A percentile compares a stretch with the other conserved stretches of the same genome.
Conservation (phyloP, 2,888 invertebrate species). For the Folsomia candida region DNA sequence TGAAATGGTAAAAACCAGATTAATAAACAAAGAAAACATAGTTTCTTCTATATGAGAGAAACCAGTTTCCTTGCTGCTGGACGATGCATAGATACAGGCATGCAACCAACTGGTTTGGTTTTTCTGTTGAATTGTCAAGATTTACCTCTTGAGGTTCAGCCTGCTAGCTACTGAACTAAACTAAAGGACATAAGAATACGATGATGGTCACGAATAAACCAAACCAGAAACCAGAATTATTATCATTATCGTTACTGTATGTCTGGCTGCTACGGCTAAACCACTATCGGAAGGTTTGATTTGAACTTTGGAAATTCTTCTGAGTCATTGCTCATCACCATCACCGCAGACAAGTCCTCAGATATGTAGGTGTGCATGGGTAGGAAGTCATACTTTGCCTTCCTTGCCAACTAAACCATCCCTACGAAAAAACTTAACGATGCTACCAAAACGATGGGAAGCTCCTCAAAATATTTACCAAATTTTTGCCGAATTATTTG, state of each 20-base stretch:
- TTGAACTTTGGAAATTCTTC: neutral
- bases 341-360: too few relatives aligned
- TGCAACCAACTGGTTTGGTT: neutral
- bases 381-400: too few relatives aligned
- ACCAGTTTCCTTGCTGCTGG: neutral
- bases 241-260: neutral
- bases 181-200: neutral
- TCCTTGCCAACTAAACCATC: too few relatives aligned
- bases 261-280: neutral
- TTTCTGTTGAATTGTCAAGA: neutral
- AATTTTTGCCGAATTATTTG: too few relatives aligned
- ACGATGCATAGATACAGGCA: neutral
- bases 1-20: neutral
- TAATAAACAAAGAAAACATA: neutral
- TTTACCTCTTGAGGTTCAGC: neutral
- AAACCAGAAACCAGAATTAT: neutral
- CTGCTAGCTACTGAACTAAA: neutral
- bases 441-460: too few relatives aligned
- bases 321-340: neutral
- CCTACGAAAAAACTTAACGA: too few relatives aligned
- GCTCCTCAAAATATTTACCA: too few relatives aligned
- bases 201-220: neutral
- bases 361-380: too few relatives aligned
- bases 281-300: neutral
- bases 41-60: neutral